Evolutionary conservation across 2,888 invertebrate genomes (phyloP), one percentile per base, ranked within the genome.

Genomic region (Mesorhabditis sp.): DNA sequence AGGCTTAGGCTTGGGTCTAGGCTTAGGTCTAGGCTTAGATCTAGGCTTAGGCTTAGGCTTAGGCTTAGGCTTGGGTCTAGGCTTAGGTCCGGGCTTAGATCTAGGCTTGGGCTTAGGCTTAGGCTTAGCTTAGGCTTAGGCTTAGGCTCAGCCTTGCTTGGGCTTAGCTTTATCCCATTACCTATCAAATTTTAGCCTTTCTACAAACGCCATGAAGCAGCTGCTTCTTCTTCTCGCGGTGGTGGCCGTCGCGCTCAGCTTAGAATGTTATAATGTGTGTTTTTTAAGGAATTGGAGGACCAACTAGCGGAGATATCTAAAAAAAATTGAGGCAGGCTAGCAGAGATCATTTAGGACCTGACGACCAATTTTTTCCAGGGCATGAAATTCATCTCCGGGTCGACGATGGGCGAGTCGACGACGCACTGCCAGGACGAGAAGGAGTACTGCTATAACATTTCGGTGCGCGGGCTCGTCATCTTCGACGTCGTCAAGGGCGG

Each of bases 361-460:
- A 10, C 58, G 58, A 50, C 58, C 7, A 50, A 50, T 50, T 50
- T n/a, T 50, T n/a, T 50, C n/a, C 58, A 50, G 58, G 58, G 58
- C 58, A 50, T 50, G 58, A 50, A 50, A 50, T 50, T 50, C 58
- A 50, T 50, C n/a, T 10, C 58, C 58, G 58, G 58, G 10, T 50
- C 58, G 58, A 50, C 58, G n/a, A 50, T 50, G 10, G 58, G 58
- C 58, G 58, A 50, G n/a, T 50, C 58, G n/a, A 50, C 58, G 7
- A n/a, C n/a, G 58, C 58, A 50, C 7, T 50, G 58, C n/a, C 10
- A n/a, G 7, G 58, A 50, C 58, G 7, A 10, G 58, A 50, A 50
- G n/a, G 58, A 50, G 58, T 50, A 50, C n/a, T 50, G 58, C n/a
- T 50, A 50, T 50, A 50, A 50, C n/a, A 50, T 50, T 50, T 50